Base-by-base conservation (phyloP, 2,888 invertebrate species). In the Cephus pygmeus region DNA sequence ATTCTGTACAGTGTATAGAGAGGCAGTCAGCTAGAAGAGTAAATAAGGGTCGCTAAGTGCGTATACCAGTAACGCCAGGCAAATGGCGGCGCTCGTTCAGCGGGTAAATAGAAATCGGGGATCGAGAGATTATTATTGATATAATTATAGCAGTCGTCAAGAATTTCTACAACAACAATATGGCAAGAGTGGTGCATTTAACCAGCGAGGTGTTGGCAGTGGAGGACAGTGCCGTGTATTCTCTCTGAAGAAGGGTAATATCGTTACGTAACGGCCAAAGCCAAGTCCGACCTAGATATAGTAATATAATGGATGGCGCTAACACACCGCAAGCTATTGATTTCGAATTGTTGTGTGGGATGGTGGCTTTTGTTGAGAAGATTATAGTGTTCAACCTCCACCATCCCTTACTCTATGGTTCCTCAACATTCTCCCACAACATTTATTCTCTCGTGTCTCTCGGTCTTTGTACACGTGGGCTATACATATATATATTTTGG, bases 321-420 rank as follows among this genome's bases (percentile, higher is more conserved):
- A 87, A 85, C 87, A 85, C 86, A 85, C 87, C 87, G 81, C 87
- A 79, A 85, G 86, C 85, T 88, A 88, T 88, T 88, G 88, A 88
- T 88, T 88, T 88, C 86, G 87, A 85, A 87, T 87, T 88, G 87
- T 82, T 84, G 85, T 78, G 35, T 68, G 30, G 79, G 83, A 84
- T 80, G 83, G 82, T 82, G 82, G 86, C 86, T 87, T 88, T 88
- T 86, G 85, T 86, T 80, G 84, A 81, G 83, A 83, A 87, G 87
- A 87, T 88, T 88, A 86, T 88, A 86, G 83, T 82, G 82, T 83
- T 83, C 77, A 23, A 23, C 76, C 83, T 75, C 69, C 34, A 78
- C 78, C 81, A 69, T 56, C 56, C 56, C 56, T 23, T 23, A 56
- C 23, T 56, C 56, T 56, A 15, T 56, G 23, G 15, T 56, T 56